Base-by-base conservation (phyloP, 2,888 invertebrate species). In the Drosophila falleni region DNA sequence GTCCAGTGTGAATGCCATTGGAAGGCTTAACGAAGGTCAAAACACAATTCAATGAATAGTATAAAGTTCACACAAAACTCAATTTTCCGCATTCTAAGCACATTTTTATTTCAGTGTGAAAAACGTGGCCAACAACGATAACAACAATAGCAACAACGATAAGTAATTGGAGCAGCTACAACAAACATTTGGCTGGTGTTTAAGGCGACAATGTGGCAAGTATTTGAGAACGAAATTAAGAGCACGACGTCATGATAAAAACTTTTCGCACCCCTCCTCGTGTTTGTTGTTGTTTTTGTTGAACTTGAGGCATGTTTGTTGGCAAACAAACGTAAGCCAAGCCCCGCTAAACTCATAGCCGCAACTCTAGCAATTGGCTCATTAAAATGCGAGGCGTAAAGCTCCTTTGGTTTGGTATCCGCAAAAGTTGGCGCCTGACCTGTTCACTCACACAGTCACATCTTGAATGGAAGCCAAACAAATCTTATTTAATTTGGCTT, bases 401-500 rank as follows among this genome's bases (percentile, higher is more conserved):
- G 82, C 81, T 74, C 68, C 51, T 53, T 60, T 56, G 59, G 56
- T 72, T 78, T 80, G 82, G 78, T 86, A 84, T 77, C 82, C 66
- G 77, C 71, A 74, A 84, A 87, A 84, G 65, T 87, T 87, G 67
- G 42, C 39, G 37, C 63, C 87, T 67, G 87, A 77, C 81, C 81
- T 83, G 72, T 55, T 47, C 79, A 73, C 58, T 47, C 58, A 46
- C 56, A 73, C 67, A 70, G 78, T 63, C 64, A 69, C 73, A 81
- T 74, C 76, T 79, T 84, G 80, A 77, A 80, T 70, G 82, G 71
- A 78, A 84, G 85, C 82, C 89, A 86, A 86, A 86, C 89, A 86
- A 89, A 86, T 86, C 89, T 86, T 86, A 86, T 87, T 86, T 86
- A 86, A 86, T 86, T 86, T 86, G 89, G 81, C 81, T 86, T 89